Conservation (phyloP, 2,113 vertebrate species). For the Microtus oregoni region DNA sequence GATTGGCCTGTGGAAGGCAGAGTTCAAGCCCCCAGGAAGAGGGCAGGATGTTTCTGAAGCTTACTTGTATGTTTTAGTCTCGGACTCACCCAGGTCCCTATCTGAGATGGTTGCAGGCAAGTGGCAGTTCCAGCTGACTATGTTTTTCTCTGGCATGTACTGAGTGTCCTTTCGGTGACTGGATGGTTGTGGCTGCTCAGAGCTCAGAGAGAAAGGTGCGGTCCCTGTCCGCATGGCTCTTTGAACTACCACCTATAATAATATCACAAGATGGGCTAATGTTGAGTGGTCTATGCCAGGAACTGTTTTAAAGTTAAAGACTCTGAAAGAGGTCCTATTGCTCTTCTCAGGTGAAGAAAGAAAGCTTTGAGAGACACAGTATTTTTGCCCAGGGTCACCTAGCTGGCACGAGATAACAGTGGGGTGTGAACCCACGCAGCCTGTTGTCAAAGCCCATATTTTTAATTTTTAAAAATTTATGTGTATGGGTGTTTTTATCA, state of each 20-base stretch:
- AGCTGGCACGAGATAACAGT: conserved; percentile 23
- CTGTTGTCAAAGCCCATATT: background rate
- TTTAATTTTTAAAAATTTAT: background rate
- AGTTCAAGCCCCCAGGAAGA: background rate
- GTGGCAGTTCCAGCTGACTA: background rate
- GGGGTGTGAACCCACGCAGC: background rate
- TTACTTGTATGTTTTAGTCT: background rate
- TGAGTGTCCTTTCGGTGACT: background rate
- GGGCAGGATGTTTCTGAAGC: background rate
- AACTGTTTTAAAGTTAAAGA: conserved; percentile 2
- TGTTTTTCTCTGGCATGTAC: background rate
- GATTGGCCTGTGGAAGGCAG: background rate
- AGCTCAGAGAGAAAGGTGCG: background rate
- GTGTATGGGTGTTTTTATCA: background rate
- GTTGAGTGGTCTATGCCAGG: background rate
- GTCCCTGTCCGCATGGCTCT: background rate
- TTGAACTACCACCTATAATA: background rate
- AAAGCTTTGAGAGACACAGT: background rate
- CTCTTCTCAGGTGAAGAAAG: conserved; percentile 48
- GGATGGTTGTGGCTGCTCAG: background rate
- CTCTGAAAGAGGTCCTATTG: background rate
- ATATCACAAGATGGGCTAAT: background rate
- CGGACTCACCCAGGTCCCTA: background rate
- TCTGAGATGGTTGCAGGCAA: background rate
- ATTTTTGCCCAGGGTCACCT: background rate